phyloP scores from a whole-genome alignment of 2,113 vertebrate species.

The Pygoscelis adeliae region DNA sequence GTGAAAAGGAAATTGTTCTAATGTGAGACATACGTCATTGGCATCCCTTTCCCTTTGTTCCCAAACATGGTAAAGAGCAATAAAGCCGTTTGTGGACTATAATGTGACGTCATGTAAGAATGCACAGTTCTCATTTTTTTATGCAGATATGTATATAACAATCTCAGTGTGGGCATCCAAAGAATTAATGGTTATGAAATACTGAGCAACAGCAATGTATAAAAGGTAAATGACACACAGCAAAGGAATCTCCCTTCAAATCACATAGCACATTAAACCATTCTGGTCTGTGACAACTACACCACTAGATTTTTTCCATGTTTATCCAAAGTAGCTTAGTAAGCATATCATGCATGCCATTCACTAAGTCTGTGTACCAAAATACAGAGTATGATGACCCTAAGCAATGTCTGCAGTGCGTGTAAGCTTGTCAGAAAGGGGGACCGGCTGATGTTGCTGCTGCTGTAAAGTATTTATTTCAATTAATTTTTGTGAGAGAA shows the following conservation, averaged over 20 bases:
- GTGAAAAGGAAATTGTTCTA: slow-evolving; percentile 20
- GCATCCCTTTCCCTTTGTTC: slow-evolving; percentile 53
- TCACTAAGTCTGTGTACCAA: slow-evolving; percentile 56
- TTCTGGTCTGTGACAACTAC: slow-evolving; percentile 68
- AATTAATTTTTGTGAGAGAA: slow-evolving; percentile 7
- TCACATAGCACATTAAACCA: slow-evolving; percentile 62
- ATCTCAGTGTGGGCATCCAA: slow-evolving; percentile 55
- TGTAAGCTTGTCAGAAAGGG: background rate
- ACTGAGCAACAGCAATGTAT: slow-evolving; percentile 38
- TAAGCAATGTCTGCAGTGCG: background rate
- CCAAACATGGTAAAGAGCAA: slow-evolving; percentile 52
- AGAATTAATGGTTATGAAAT: slow-evolving; percentile 64
- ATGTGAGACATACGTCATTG: background rate
- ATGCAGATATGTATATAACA: slow-evolving; percentile 9
- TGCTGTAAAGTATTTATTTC: background rate
- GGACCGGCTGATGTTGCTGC: background rate
- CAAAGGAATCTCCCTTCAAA: slow-evolving; percentile 74
- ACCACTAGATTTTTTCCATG: slow-evolving; percentile 73
- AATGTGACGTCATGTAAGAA: slow-evolving; percentile 51
- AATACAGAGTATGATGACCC: slow-evolving; percentile 45
- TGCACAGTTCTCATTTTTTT: slow-evolving; percentile 52
- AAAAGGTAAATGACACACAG: slow-evolving; percentile 75
- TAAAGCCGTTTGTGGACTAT: slow-evolving; percentile 25
- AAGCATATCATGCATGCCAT: slow-evolving; percentile 58
- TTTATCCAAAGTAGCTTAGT: slow-evolving; percentile 70